Evolutionary conservation across 2,113 vertebrate species (phyloP), one percentile per base, ranked within the genome.

Genomic region (Glareola pratincola): DNA sequence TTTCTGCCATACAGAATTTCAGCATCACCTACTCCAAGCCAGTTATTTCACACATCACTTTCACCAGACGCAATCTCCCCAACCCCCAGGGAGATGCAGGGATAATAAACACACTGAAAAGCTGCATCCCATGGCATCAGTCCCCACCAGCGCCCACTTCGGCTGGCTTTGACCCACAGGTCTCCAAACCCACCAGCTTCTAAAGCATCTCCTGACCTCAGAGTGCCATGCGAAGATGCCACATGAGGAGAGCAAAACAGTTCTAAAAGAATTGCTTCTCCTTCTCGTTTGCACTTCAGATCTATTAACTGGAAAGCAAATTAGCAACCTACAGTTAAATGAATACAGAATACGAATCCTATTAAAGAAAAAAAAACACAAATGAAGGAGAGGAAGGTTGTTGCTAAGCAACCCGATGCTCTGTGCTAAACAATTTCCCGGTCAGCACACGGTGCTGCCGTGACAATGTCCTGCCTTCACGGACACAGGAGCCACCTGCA

Each of bases 401-500:
- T 94, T 78, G 82, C 91, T 68, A 78, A 96, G 59, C 63, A 95
- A 96, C 80, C 12, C 7, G 34, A 79, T 43, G 85, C 39, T 92
- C 50, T 3, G 0, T 66, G 86, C 62, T 72, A 50, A 82, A 67
- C 72, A 87, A 57, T 64, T 83, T 91, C 85, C 41, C 10, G 1
- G 91, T 53, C 66, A 95, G 51, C 32, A 60, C 51, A 41, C 0
- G 3, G 75, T 56, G 50, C 75, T 67, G 68, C 78, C 74, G 57
- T 63, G 90, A 72, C n/a, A 53, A 36, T 71, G 73, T 11, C 26
- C 50, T 50, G 78, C 45, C 48, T 48, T 57, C 18, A 2, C 1
- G 14, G 75, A 26, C 39, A 17, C 0, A 0, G 37, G 64, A 91
- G 66, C 39, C 14, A 92, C 86, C 66, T 82, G 80, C 50, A 45